Evolutionary conservation across 1,140 invertebrate species (phyloP).

Genomic region (Linepithema humile): DNA sequence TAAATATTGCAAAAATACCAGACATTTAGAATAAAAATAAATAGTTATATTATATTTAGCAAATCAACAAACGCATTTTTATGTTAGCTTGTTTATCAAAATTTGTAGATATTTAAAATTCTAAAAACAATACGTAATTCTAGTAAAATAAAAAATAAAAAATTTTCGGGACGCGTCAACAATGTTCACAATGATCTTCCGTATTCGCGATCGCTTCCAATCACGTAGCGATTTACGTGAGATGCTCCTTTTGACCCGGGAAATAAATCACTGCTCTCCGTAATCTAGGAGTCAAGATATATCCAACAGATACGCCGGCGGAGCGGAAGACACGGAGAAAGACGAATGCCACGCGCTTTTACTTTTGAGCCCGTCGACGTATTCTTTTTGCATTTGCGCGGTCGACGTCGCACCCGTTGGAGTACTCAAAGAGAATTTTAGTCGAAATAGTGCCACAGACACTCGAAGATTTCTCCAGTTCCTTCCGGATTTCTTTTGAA

Average conservation of each 20-base stretch:
- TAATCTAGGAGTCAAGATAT: background rate
- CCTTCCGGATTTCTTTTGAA: constrained; percentile 39
- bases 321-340: background rate
- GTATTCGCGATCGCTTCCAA: background rate
- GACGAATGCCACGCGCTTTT: constrained; percentile 28
- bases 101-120: background rate
- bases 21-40: background rate
- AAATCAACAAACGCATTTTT: background rate
- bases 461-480: constrained; percentile 55
- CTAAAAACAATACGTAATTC: no score
- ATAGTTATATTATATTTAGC: background rate
- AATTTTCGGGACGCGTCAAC: no score
- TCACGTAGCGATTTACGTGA: background rate
- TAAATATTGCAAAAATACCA: background rate
- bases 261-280: constrained; percentile 49
- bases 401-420: constrained; percentile 19
- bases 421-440: constrained; percentile 55
- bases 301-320: background rate
- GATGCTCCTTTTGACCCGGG: background rate
- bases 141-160: no score
- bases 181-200: background rate
- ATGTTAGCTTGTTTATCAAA: background rate
- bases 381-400: constrained; percentile 24
- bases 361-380: constrained; percentile 29
- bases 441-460: background rate